Conservation (phyloP, 2,797 vertebrate genomes). For the Parotocinclus haroldoi region DNA sequence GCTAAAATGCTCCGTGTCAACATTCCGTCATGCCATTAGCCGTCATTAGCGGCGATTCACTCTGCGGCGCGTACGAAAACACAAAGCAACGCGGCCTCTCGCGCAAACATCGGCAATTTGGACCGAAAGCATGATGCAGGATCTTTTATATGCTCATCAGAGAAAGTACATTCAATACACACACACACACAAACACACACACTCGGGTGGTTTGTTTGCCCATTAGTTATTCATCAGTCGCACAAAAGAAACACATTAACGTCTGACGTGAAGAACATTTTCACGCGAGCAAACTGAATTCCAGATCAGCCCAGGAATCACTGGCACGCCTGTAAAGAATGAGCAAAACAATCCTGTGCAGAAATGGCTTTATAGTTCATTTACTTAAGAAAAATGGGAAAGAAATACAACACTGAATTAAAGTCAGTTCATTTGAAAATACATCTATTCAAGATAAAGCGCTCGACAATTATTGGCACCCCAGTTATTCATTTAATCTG, state of each 20-base stretch:
- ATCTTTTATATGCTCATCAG: constrained; percentile 16
- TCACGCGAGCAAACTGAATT: constrained; percentile 4
- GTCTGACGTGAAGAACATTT: constrained; percentile 7
- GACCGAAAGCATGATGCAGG: too few species aligned
- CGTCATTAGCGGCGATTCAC: constrained; percentile 41
- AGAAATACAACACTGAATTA: too few species aligned
- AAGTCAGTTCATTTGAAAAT: too few species aligned
- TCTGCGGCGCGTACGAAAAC: constrained; percentile 38
- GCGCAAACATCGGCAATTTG: neutral
- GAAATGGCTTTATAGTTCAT: too few species aligned
- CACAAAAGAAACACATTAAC: constrained; percentile 3
- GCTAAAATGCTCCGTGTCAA: constrained; percentile 41
- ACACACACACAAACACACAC: too few species aligned
- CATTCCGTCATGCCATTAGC: constrained; percentile 45
- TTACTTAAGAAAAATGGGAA: too few species aligned
- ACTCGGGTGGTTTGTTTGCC: neutral
- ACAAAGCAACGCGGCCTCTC: constrained; percentile 1
- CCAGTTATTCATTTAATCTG: too few species aligned
- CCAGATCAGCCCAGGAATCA: neutral
- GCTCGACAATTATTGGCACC: too few species aligned
- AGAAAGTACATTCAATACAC: neutral
- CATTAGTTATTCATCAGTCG: constrained; percentile 24
- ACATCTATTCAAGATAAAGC: too few species aligned
- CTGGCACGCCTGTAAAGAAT: too few species aligned
- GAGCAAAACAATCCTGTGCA: too few species aligned